phyloP scores from a whole-genome alignment of 2,113 vertebrate species.

The Cebus imitator region DNA sequence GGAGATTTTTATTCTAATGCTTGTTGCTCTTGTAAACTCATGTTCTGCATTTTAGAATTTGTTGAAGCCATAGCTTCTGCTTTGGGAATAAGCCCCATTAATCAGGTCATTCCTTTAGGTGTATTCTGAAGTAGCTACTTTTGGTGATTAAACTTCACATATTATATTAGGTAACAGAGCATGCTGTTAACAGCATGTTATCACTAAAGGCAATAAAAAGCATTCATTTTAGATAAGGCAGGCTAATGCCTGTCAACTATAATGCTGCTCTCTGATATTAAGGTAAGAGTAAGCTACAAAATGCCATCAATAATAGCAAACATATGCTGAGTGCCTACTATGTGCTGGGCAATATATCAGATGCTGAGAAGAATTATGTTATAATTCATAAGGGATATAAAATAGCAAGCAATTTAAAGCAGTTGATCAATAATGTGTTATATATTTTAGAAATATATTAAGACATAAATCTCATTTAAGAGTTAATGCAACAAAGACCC shows the following conservation, averaged over 20 bases:
- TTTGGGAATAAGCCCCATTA: slow-evolving; percentile 67
- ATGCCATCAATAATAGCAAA: background rate
- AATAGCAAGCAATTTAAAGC: background rate
- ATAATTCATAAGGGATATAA: background rate
- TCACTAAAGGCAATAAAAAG: slow-evolving; percentile 58
- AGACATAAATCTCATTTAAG: background rate
- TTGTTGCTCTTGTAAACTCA: slow-evolving; percentile 49
- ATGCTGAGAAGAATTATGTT: background rate
- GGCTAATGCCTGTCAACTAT: background rate
- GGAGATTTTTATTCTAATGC: background rate
- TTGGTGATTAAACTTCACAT: slow-evolving; percentile 70
- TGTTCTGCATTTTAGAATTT: slow-evolving; percentile 71
- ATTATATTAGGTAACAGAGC: slow-evolving; percentile 68
- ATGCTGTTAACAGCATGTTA: slow-evolving; percentile 67
- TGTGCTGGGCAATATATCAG: background rate
- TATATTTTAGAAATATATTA: background rate
- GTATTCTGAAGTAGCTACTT: slow-evolving; percentile 60
- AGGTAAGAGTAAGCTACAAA: background rate
- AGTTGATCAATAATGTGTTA: background rate
- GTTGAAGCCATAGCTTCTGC: slow-evolving; percentile 53
- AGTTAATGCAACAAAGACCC: background rate
- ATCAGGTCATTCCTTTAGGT: slow-evolving; percentile 65
- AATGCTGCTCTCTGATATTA: slow-evolving; percentile 9
- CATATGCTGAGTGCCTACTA: background rate
- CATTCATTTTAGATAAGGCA: slow-evolving; percentile 52